Evolutionary conservation across 2,888 invertebrate species (phyloP), one percentile per base, ranked within the genome.

Genomic region (Pristionchus mayeri): DNA sequence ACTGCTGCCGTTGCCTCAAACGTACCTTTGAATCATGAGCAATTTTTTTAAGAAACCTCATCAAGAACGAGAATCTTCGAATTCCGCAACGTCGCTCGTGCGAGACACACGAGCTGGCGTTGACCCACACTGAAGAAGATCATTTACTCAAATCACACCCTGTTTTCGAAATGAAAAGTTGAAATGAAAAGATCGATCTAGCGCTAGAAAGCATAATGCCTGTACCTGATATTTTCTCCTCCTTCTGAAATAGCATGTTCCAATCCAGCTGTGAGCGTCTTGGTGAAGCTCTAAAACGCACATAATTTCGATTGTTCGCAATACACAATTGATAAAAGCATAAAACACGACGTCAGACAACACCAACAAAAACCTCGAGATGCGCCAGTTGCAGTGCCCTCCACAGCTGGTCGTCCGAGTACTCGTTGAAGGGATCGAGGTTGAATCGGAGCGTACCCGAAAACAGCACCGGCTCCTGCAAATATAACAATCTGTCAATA

Each of bases 381-480:
- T 91, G 91, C 40, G 91, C 89, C 78, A 88, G 81, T 81, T 91
- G 90, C 9, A 92, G 85, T 0, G 90, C 89, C 11, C 60, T 63
- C 89, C 89, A 90, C 40, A 89, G 57, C 30, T 88, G 85, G 6
- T 86, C 88, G 76, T 92, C 92, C 0, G 87, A 67, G 78, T 88
- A 89, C 3, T 85, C 85, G 0, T 76, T 83, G 84, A 92, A 92
- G 1, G 92, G 92, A 85, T 92, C 92, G 84, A 92, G 86, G 81
- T 92, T 92, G 87, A 92, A 92, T 44, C 92, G 90, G 18, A 92
- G 87, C 11, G 90, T 88, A 48, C 91, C 92, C 0, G 90, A 91
- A 84, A 92, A 92, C 11, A 92, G 86, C 0, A 92, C 92, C 0
- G 91, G 91, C 50, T 92, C 92, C 85, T 90, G 57, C 24, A 37